These are phyloP conservation scores for Rhea americana DNA, from an alignment of 2,113 vertebrate species.

Conservation along the genomic window DNA sequence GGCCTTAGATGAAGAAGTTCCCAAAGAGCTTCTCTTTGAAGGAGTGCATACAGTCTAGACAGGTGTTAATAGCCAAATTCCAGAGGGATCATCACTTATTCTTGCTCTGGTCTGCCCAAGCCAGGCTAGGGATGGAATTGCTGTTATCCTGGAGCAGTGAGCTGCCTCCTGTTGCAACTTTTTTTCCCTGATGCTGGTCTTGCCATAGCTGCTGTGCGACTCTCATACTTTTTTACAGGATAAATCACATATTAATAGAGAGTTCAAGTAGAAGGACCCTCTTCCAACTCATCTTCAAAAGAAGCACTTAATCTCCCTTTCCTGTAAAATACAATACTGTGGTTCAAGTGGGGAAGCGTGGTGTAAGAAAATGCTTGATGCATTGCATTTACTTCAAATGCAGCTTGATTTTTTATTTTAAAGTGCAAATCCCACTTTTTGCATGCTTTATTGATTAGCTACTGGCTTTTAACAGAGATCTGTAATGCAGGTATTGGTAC, in stretches of 20 bases:
- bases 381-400: conserved; percentile 8
- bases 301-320: not conserved
- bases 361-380: not conserved
- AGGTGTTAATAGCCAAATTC: not conserved
- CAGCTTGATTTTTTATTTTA: not conserved
- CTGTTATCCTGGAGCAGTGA: not conserved
- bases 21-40: not conserved
- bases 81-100: not conserved
- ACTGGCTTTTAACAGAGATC: not conserved
- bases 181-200: not conserved
- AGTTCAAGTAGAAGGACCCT: not conserved
- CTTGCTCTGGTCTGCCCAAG: not conserved
- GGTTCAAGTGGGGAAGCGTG: not conserved
- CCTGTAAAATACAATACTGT: not conserved
- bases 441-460: conserved; percentile 24
- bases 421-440: not conserved
- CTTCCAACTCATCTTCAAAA: not conserved
- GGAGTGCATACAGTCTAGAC: not conserved
- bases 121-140: not conserved
- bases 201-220: not conserved
- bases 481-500: not conserved
- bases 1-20: not conserved
- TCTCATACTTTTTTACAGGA: not conserved
- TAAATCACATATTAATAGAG: not conserved
- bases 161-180: not conserved